phyloP scores from a whole-genome alignment of 1,140 invertebrate species.

The Bactericera cockerelli region DNA sequence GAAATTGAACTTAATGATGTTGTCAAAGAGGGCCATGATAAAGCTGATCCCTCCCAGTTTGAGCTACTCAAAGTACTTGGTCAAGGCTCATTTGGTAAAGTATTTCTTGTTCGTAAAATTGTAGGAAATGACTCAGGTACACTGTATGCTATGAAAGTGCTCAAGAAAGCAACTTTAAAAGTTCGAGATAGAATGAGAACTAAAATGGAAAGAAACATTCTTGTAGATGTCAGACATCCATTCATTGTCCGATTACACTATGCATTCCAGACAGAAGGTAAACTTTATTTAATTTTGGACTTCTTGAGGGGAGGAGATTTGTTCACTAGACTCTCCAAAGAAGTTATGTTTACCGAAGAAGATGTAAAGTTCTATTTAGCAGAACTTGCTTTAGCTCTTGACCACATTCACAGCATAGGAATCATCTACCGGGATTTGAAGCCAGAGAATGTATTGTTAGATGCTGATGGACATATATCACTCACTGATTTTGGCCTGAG shows the following conservation, averaged over 20 bases:
- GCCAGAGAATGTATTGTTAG: slow-evolving; percentile 95
- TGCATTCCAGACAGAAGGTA: slow-evolving; percentile 98
- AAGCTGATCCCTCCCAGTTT: slow-evolving; percentile 86
- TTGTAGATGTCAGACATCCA: slow-evolving; percentile 95
- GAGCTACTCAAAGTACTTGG: slow-evolving; percentile 95
- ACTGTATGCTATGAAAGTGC: slow-evolving; percentile 94
- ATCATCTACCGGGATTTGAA: slow-evolving; percentile 98
- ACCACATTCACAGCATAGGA: slow-evolving; percentile 89
- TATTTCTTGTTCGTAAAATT: slow-evolving; percentile 92
- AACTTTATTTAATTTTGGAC: slow-evolving; percentile 95
- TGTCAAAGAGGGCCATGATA: slow-evolving; percentile 79
- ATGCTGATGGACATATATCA: slow-evolving; percentile 93
- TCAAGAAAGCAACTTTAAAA: slow-evolving; percentile 97
- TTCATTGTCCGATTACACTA: slow-evolving; percentile 98
- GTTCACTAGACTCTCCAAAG: slow-evolving; percentile 92
- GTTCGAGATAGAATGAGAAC: slow-evolving; percentile 90
- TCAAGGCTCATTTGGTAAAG: slow-evolving; percentile 98
- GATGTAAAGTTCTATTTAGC: slow-evolving; percentile 99
- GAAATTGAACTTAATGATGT: slow-evolving; percentile 85
- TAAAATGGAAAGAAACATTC: slow-evolving; percentile 96
- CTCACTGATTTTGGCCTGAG: slow-evolving; percentile 98
- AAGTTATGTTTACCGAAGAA: slow-evolving; percentile 99
- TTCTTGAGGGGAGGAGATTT: slow-evolving; percentile 95
- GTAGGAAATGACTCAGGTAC: slow-evolving; percentile 81
- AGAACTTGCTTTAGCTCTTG: slow-evolving; percentile 87